phyloP scores from a whole-genome alignment of 2,888 invertebrate genomes.

The Temnothorax unifasciatus region DNA sequence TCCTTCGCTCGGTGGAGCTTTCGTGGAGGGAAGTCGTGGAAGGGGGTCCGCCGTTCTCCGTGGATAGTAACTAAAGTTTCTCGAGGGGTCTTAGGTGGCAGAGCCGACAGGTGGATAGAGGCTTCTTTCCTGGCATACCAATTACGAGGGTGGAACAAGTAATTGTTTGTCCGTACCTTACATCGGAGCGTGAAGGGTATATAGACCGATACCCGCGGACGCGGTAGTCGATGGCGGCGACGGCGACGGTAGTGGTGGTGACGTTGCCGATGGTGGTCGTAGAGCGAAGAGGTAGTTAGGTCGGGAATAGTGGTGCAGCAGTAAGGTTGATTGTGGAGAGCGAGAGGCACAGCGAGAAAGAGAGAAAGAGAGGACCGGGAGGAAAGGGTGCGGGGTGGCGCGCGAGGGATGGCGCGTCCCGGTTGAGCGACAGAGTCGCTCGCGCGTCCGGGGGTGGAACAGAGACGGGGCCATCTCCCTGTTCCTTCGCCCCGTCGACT shows the following conservation, averaged over 20 bases:
- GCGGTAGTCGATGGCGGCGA: slow-evolving; percentile 27
- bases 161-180: slow-evolving; percentile 82
- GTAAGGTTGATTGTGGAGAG: slow-evolving; percentile 84
- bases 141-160: slow-evolving; percentile 77
- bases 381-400: slow-evolving; percentile 45
- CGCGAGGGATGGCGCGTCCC: slow-evolving; percentile 43
- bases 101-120: slow-evolving; percentile 77
- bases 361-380: slow-evolving; percentile 54
- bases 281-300: slow-evolving; percentile 69
- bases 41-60: slow-evolving; percentile 2
- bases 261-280: slow-evolving; percentile 41
- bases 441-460: slow-evolving; percentile 49
- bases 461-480: slow-evolving; percentile 64
- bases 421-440: slow-evolving; percentile 47
- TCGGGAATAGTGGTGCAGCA: slow-evolving; percentile 75
- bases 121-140: slow-evolving; percentile 79
- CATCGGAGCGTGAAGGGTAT: slow-evolving; percentile 71
- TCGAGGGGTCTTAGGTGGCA: slow-evolving; percentile 69
- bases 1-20: slow-evolving; percentile 26
- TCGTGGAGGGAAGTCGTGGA: slow-evolving; percentile 9
- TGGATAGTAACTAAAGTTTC: slow-evolving; percentile 69
- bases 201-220: slow-evolving; percentile 54
- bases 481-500: slow-evolving; percentile 74
- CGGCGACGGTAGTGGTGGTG: slow-evolving; percentile 47
- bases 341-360: slow-evolving; percentile 71